phyloP scores from a whole-genome alignment of 1,140 invertebrate species.

The Megalonaias nervosa region DNA sequence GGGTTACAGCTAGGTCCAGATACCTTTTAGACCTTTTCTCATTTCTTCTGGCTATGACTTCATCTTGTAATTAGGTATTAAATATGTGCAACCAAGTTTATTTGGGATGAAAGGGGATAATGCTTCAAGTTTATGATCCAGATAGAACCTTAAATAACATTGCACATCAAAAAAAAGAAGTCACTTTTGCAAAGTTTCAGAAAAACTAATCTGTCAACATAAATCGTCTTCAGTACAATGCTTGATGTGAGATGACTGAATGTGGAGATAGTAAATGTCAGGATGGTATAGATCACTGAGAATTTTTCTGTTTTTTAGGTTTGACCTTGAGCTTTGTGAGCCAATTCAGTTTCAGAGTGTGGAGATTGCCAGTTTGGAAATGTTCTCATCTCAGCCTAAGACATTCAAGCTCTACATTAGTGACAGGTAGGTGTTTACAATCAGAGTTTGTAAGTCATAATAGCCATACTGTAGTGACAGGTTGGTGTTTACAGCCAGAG shows the following conservation, averaged over 20 bases:
- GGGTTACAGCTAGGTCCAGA: too few species aligned
- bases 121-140: background rate
- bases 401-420: conserved; percentile 87
- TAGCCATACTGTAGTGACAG: too few species aligned
- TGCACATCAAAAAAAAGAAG: background rate
- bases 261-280: background rate
- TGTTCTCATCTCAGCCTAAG: conserved; percentile 97
- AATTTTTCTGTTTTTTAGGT: conserved; percentile 75
- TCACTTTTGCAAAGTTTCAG: background rate
- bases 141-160: background rate
- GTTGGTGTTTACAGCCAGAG: background rate
- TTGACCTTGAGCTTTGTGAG: conserved; percentile 98
- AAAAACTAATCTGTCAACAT: background rate
- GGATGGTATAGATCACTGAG: background rate
- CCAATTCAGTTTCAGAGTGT: conserved; percentile 88
- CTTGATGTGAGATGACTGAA: background rate
- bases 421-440: conserved; percentile 73
- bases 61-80: too few species aligned
- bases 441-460: background rate
- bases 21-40: too few species aligned
- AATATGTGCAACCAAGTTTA: too few species aligned
- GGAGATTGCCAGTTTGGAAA: conserved; percentile 97
- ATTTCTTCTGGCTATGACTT: too few species aligned
- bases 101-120: too few species aligned
- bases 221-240: background rate